phyloP scores from a whole-genome alignment of 2,113 vertebrate species.

The Blennius ocellaris region DNA sequence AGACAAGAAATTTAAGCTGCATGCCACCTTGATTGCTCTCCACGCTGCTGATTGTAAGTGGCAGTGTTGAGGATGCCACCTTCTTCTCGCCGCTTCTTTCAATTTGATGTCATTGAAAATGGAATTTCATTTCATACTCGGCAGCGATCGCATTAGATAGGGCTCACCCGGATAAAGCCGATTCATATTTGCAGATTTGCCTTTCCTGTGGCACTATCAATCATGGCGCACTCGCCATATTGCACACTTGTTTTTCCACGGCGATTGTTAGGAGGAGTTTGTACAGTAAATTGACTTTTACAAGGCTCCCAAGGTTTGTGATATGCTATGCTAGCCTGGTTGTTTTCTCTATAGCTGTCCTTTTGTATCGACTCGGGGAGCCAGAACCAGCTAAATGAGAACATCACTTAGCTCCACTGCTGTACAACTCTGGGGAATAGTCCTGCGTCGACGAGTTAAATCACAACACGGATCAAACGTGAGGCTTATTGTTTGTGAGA shows the following conservation, averaged over 20 bases:
- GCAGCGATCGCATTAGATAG: slow-evolving; percentile 71
- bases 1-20: slow-evolving; percentile 44
- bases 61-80: slow-evolving; percentile 66
- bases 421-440: slow-evolving; percentile 74
- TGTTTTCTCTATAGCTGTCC: slow-evolving; percentile 57
- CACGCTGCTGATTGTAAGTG: slow-evolving; percentile 72
- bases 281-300: slow-evolving; percentile 73
- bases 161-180: slow-evolving; percentile 64
- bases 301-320: slow-evolving; percentile 65
- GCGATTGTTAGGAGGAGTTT: slow-evolving; percentile 55
- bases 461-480: slow-evolving; percentile 65
- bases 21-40: slow-evolving; percentile 75
- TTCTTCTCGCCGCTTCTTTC: slow-evolving; percentile 65
- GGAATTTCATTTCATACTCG: slow-evolving; percentile 73
- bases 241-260: slow-evolving; percentile 45
- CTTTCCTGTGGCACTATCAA: slow-evolving; percentile 66
- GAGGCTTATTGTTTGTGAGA: slow-evolving; percentile 56
- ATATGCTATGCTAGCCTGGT: slow-evolving; percentile 45
- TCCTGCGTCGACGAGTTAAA: slow-evolving; percentile 76
- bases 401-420: slow-evolving; percentile 70
- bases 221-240: slow-evolving; percentile 32
- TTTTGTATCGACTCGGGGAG: slow-evolving; percentile 41
- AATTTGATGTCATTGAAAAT: slow-evolving; percentile 68
- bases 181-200: slow-evolving; percentile 70
- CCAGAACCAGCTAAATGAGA: slow-evolving; percentile 65